phyloP scores from a whole-genome alignment of 2,888 invertebrate genomes.

The Synergus umbraculus region DNA sequence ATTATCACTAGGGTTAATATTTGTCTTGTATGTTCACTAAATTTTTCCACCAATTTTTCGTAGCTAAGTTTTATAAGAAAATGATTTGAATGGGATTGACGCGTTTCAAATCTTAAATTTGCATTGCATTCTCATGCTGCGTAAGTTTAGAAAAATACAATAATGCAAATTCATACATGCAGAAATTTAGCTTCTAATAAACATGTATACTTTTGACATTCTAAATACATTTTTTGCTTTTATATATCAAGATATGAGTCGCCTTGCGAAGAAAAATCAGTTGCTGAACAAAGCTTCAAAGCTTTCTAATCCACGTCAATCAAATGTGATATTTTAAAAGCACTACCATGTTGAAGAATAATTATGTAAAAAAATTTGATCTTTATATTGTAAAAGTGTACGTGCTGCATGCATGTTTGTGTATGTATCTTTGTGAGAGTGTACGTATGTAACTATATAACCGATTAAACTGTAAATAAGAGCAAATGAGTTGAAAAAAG shows the following conservation, averaged over 20 bases:
- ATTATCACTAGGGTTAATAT: background rate
- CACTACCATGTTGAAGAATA: conserved; percentile 18
- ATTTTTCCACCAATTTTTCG: too few species aligned
- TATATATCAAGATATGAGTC: conserved; percentile 10
- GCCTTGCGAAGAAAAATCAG: conserved; percentile 27
- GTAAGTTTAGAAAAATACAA: too few species aligned
- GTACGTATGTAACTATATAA: conserved; percentile 34
- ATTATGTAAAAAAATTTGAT: conserved; percentile 28
- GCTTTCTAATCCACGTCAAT: conserved; percentile 37
- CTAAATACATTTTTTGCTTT: background rate
- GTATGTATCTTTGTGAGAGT: background rate
- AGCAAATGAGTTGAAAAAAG: conserved; percentile 17
- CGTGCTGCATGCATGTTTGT: conserved; percentile 24
- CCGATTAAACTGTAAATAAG: conserved; percentile 27
- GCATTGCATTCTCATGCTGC: too few species aligned
- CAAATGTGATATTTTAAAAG: conserved; percentile 40
- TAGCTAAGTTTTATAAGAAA: too few species aligned
- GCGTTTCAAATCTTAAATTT: too few species aligned
- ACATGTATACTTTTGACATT: background rate
- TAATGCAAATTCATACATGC: background rate
- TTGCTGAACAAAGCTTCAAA: conserved; percentile 20
- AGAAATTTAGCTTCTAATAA: background rate
- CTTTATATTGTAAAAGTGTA: conserved; percentile 10
- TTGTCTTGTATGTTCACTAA: too few species aligned
- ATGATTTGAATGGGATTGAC: too few species aligned